Evolutionary conservation across 2,113 vertebrate species (phyloP).

Genomic region (Notiomystis cincta): DNA sequence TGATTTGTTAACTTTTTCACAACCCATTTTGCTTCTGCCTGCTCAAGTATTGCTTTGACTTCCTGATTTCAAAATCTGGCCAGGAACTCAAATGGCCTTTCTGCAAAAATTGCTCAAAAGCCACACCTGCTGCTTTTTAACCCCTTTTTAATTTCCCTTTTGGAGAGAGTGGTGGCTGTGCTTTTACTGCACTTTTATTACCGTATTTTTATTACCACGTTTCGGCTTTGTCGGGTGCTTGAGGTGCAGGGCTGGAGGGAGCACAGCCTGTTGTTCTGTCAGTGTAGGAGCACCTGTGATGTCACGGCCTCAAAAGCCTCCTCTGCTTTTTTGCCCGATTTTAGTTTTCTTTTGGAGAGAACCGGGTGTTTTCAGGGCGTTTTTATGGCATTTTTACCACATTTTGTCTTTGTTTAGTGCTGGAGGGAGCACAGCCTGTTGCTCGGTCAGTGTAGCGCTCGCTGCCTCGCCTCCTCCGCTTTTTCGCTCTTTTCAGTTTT

Average conservation of each 20-base stretch:
- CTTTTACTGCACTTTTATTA: not conserved
- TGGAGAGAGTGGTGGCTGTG: rapidly evolving
- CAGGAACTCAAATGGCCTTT: not conserved
- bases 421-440: not conserved
- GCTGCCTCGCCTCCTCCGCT: not conserved
- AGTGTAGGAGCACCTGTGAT: not conserved
- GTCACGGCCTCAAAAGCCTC: not conserved
- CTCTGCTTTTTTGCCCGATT: not conserved
- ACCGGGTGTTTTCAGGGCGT: not conserved
- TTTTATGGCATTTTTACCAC: not conserved
- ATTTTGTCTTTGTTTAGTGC: not conserved
- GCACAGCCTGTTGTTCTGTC: not conserved
- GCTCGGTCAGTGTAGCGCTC: not conserved
- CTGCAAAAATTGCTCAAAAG: not conserved
- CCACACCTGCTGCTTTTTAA: rapidly evolving
- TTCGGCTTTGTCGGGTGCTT: not conserved
- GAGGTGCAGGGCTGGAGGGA: not conserved
- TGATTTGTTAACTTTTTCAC: not conserved
- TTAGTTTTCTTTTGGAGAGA: not conserved
- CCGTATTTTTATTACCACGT: not conserved
- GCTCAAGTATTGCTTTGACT: not conserved
- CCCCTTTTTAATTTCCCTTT: not conserved
- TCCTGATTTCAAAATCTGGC: slow-evolving; percentile 12
- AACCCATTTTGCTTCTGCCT: not conserved
- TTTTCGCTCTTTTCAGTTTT: not conserved